phyloP scores from a whole-genome alignment of 2,888 invertebrate species.

The Acrobasis suavella region DNA sequence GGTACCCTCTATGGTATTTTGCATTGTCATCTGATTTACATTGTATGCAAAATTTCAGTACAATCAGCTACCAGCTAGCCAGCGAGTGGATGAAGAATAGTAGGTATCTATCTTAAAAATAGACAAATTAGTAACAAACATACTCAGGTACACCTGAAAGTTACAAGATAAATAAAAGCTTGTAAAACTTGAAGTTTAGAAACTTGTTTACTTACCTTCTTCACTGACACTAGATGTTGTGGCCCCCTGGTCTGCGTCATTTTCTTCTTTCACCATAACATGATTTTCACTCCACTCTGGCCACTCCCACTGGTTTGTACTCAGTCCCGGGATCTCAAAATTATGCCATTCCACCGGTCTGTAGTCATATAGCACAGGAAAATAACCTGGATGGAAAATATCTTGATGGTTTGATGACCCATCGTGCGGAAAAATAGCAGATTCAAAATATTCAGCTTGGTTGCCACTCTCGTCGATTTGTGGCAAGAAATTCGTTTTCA shows the following conservation, averaged over 20 bases:
- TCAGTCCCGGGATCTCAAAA: constrained; percentile 29
- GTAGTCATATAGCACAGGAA: constrained; percentile 61
- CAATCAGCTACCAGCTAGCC: too few relatives aligned
- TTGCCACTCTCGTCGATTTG: constrained; percentile 39
- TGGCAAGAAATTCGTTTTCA: constrained; percentile 47
- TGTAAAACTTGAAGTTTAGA: neutral
- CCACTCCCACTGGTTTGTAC: constrained; percentile 42
- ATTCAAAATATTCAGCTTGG: constrained; percentile 35
- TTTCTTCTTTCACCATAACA: constrained; percentile 57
- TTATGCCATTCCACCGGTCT: constrained; percentile 40
- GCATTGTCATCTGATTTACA: too few relatives aligned
- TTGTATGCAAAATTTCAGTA: too few relatives aligned
- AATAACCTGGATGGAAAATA: constrained; percentile 43
- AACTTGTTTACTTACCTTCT: constrained; percentile 48
- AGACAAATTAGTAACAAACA: too few relatives aligned
- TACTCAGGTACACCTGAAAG: neutral
- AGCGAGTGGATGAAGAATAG: too few relatives aligned
- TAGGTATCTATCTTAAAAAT: too few relatives aligned
- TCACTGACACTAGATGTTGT: constrained; percentile 45
- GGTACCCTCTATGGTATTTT: too few relatives aligned
- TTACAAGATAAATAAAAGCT: neutral
- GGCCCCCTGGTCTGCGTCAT: constrained; percentile 38
- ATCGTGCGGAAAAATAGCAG: constrained; percentile 34
- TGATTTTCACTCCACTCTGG: constrained; percentile 47
- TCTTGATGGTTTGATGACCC: constrained; percentile 36